These are phyloP conservation scores for Aplysina aerophoba DNA, from an alignment of 37 sponge, comb jelly and placozoan genomes.

Conservation along the genomic window DNA sequence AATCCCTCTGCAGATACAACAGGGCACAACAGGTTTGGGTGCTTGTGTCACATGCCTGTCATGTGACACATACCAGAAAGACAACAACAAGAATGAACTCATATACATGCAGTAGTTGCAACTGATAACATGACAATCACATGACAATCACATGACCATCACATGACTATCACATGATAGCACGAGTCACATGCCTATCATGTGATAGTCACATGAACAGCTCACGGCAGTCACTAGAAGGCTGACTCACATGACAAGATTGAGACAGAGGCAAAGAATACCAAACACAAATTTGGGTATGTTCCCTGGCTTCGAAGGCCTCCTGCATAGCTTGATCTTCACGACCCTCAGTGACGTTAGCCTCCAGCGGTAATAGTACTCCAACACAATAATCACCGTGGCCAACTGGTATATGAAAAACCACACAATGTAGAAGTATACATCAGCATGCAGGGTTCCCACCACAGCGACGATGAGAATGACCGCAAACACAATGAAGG, in stretches of 20 bases:
- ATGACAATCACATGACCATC: neutral
- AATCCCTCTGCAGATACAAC: neutral
- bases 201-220: too few relatives aligned
- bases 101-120: too few relatives aligned
- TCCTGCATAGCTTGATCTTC: neutral
- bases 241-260: constrained; percentile 15
- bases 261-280: neutral
- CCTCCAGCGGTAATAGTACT: neutral
- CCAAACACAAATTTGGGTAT: constrained; percentile 11
- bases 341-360: neutral
- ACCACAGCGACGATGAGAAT: constrained; percentile 75
- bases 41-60: too few relatives aligned
- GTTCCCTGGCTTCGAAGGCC: neutral
- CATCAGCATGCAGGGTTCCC: constrained; percentile 43
- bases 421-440: constrained; percentile 5
- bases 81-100: too few relatives aligned
- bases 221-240: too few relatives aligned
- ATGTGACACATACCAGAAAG: too few relatives aligned
- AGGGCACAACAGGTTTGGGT: too few relatives aligned
- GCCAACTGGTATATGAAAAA: constrained; percentile 13
- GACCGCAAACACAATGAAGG: constrained; percentile 58
- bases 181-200: too few relatives aligned
- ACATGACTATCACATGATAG: too few relatives aligned
- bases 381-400: neutral
- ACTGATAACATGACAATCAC: too few relatives aligned